Evolutionary conservation across 2,113 vertebrate genomes (phyloP), one percentile per base, ranked within the genome.

Genomic region (Ictalurus punctatus): DNA sequence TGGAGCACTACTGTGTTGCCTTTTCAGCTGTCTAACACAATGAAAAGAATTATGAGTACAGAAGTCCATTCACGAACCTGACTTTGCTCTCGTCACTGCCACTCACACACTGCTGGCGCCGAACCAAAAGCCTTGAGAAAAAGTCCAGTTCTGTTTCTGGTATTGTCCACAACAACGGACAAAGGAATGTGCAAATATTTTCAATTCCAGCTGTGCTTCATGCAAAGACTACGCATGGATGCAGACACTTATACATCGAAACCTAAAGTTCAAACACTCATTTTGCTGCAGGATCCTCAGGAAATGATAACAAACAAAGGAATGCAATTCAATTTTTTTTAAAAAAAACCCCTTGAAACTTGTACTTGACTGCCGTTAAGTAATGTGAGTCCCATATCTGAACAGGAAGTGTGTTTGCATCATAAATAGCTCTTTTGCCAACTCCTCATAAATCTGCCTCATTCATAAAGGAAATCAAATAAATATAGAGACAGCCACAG

Each of bases 371-470:
- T 79, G 8, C 79, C 19, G 30, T 74, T 61, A 65, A 54, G 80
- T 84, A 48, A 73, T 86, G 86, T 25, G 89, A 87, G 71, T 74
- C 76, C 58, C 86, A 84, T 81, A 88, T 89, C 87, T 59, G 4
- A 59, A 85, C 85, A 89, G 91, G 92, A 92, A 88, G 83, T 73
- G 21, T 59, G 71, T 44, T 65, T 73, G 34, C 82, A 69, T 83
- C 80, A 56, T 58, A 84, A 86, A 89, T 87, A 87, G 69, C 87
- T 86, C 67, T 71, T 86, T 86, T 78, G 14, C 48, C 23, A 58
- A 84, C 76, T 90, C 84, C 86, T 91, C 73, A 91, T 83, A 92
- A 92, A 92, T 87, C 85, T 86, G 34, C 79, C 69, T 86, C 71
- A 81, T 52, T 67, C 67, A 88, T 76, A 69, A 79, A 65, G 44